These are phyloP conservation scores for Amphipoea oculea DNA, from an alignment of 2,888 invertebrate species.

Conservation along the genomic window DNA sequence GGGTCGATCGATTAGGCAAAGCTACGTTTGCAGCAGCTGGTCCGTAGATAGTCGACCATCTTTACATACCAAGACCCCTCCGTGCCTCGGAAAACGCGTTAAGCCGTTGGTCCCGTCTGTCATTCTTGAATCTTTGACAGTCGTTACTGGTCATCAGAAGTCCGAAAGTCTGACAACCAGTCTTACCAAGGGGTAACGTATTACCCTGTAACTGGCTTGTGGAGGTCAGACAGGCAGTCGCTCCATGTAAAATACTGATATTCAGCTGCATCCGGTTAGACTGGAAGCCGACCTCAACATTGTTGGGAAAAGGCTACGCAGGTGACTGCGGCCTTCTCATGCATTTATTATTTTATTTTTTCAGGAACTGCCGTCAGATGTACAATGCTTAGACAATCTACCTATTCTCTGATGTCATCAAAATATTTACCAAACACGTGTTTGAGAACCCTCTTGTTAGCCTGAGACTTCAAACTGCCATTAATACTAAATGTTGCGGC, in stretches of 20 bases:
- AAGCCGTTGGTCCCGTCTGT: no score
- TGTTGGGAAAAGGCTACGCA: not conserved
- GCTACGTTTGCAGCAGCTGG: no score
- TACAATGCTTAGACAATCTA: not conserved
- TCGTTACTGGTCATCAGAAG: no score
- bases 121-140: not conserved
- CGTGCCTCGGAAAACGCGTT: not conserved
- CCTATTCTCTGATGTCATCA: not conserved
- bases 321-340: not conserved
- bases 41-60: no score
- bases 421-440: slow-evolving; percentile 12
- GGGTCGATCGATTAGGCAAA: no score
- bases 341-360: not conserved
- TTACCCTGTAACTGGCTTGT: not conserved
- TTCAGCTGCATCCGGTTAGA: not conserved
- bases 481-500: slow-evolving; percentile 45
- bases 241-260: no score
- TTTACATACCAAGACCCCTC: no score
- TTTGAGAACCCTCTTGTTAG: slow-evolving; percentile 10
- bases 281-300: not conserved
- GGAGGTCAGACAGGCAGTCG: not conserved
- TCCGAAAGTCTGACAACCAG: not conserved
- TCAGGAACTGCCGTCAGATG: not conserved
- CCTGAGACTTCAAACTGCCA: slow-evolving; percentile 18
- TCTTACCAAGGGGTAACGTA: not conserved